Conservation (phyloP, 2,113 vertebrate species). For the Sebastes schlegelii region DNA sequence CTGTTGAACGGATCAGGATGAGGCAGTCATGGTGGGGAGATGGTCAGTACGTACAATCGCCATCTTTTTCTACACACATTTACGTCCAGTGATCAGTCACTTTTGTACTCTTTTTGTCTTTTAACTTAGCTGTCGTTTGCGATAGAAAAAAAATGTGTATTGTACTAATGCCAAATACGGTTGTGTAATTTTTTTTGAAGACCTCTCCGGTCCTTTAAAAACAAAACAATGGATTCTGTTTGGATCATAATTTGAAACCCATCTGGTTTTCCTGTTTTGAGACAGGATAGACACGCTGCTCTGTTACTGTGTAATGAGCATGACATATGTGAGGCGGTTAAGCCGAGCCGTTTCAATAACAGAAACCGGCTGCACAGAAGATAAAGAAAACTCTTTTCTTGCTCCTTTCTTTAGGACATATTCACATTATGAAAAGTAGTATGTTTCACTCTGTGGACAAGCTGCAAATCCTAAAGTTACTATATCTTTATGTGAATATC, state of each 20-base stretch:
- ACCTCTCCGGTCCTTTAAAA: slow-evolving; percentile 43
- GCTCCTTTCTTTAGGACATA: neutral
- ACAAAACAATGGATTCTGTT: slow-evolving; percentile 52
- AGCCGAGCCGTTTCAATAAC: slow-evolving; percentile 37
- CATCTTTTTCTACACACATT: slow-evolving; percentile 45
- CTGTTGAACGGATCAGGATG: slow-evolving; percentile 3
- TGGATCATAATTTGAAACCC: slow-evolving; percentile 48
- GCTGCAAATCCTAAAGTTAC: neutral
- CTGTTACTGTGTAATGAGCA: slow-evolving; percentile 77
- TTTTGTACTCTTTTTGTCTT: slow-evolving; percentile 48
- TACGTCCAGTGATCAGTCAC: slow-evolving; percentile 28
- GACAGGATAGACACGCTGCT: slow-evolving; percentile 33
- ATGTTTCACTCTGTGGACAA: neutral
- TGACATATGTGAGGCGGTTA: slow-evolving; percentile 6
- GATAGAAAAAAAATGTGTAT: slow-evolving; percentile 33
- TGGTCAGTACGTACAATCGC: slow-evolving; percentile 22
- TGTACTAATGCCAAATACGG: slow-evolving; percentile 60
- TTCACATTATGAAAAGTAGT: neutral
- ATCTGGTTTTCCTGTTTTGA: slow-evolving; percentile 22
- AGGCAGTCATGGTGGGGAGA: neutral
- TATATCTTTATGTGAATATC: neutral
- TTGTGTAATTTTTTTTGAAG: slow-evolving; percentile 18
- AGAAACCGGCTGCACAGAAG: slow-evolving; percentile 31
- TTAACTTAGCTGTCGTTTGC: slow-evolving; percentile 46
- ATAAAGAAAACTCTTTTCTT: neutral